Evolutionary conservation across 1,140 invertebrate genomes (phyloP).

Genomic region (Cydia splendana): DNA sequence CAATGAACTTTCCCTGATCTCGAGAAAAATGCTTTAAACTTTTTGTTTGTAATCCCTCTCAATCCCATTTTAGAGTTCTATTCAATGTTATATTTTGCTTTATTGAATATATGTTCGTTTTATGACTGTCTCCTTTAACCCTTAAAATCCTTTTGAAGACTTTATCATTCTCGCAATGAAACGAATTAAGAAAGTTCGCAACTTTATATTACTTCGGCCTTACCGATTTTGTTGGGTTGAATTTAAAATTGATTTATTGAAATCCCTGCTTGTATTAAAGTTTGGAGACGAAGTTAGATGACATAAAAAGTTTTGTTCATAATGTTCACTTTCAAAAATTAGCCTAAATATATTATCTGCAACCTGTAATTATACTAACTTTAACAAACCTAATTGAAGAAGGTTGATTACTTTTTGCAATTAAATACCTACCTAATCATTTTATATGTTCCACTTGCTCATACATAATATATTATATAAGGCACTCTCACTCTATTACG

Average conservation of each 20-base stretch:
- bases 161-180: constrained; percentile 27
- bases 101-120: neutral
- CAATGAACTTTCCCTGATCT: too few species aligned
- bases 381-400: too few species aligned
- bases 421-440: too few species aligned
- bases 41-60: too few species aligned
- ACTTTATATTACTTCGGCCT: constrained; percentile 22
- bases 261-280: constrained; percentile 1
- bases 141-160: constrained; percentile 24
- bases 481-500: too few species aligned
- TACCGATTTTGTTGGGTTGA: constrained; percentile 4
- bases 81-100: neutral
- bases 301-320: neutral
- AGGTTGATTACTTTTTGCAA: too few species aligned
- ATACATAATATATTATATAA: too few species aligned
- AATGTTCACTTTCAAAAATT: neutral
- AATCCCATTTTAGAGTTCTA: neutral
- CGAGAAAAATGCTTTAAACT: too few species aligned
- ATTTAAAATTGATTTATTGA: constrained; percentile 26
- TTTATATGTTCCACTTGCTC: too few species aligned
- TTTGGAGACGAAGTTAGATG: neutral
- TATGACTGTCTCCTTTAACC: neutral
- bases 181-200: constrained; percentile 23
- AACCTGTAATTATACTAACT: too few species aligned
- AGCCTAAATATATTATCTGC: neutral